phyloP scores from a whole-genome alignment of 2,888 invertebrate species.

The Hoplodrina blanda region DNA sequence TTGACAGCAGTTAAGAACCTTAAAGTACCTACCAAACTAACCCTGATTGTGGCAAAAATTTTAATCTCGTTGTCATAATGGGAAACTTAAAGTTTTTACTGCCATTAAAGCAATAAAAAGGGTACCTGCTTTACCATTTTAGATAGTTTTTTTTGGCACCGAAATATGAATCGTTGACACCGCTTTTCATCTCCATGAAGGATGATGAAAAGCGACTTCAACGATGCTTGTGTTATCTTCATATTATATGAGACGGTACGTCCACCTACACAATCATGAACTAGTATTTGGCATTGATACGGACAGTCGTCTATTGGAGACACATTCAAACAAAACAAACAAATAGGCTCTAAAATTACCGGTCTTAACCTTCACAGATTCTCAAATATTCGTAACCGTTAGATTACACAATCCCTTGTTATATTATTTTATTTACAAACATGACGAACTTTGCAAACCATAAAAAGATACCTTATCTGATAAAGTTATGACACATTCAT shows the following conservation, averaged over 20 bases:
- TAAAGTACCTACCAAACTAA: no score
- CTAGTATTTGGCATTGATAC: constrained; percentile 24
- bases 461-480: constrained; percentile 47
- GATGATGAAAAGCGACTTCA: not conserved
- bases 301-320: constrained; percentile 16
- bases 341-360: constrained; percentile 38
- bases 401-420: constrained; percentile 26
- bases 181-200: no score
- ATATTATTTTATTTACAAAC: constrained; percentile 42
- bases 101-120: no score
- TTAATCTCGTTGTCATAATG: no score
- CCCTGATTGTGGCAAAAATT: no score
- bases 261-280: not conserved
- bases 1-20: no score
- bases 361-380: constrained; percentile 34
- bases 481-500: constrained; percentile 47
- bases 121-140: no score
- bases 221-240: not conserved
- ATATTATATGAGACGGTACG: not conserved
- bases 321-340: constrained; percentile 24
- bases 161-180: no score
- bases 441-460: constrained; percentile 28
- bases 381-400: constrained; percentile 3
- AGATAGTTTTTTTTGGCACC: no score
- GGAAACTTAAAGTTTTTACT: no score